Evolutionary conservation across 2,797 vertebrate species (phyloP).

Genomic region (Acrossocheilus fasciatus): DNA sequence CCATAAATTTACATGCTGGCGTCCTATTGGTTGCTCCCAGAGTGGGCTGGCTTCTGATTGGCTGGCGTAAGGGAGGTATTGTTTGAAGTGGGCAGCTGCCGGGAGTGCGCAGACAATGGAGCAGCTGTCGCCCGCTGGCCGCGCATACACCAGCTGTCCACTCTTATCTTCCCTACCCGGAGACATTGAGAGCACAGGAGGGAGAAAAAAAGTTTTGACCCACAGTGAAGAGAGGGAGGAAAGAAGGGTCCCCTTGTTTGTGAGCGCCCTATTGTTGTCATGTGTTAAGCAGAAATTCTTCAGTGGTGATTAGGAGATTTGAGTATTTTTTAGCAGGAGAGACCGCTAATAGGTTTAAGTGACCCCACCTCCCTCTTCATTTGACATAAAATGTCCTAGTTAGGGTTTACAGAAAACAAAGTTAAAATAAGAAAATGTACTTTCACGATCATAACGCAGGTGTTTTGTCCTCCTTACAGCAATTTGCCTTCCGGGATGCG

Average conservation of each 20-base stretch:
- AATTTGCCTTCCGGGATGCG: slow-evolving; percentile 94
- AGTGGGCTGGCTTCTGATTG: slow-evolving; percentile 82
- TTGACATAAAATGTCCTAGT: slow-evolving; percentile 65
- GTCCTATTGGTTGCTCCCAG: slow-evolving; percentile 79
- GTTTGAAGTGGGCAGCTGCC: slow-evolving; percentile 99
- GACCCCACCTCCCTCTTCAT: not conserved
- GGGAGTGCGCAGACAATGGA: slow-evolving; percentile 96
- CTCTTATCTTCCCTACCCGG: slow-evolving; percentile 95
- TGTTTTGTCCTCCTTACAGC: slow-evolving; percentile 74
- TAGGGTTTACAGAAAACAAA: slow-evolving; percentile 55
- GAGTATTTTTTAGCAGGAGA: slow-evolving; percentile 62
- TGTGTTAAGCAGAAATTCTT: slow-evolving; percentile 86
- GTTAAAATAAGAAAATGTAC: slow-evolving; percentile 39
- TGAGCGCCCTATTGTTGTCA: slow-evolving; percentile 66
- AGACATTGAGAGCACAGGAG: slow-evolving; percentile 85
- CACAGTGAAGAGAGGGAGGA: slow-evolving; percentile 77
- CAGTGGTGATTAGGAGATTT: slow-evolving; percentile 77
- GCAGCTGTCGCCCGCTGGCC: slow-evolving; percentile 99
- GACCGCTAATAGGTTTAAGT: slow-evolving; percentile 69
- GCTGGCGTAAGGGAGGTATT: slow-evolving; percentile 86
- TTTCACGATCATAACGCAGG: slow-evolving; percentile 58
- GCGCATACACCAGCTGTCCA: slow-evolving; percentile 99
- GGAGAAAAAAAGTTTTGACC: slow-evolving; percentile 76
- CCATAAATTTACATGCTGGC: slow-evolving; percentile 93
- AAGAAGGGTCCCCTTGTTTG: slow-evolving; percentile 82